Evolutionary conservation across 2,888 invertebrate genomes (phyloP), one percentile per base, ranked within the genome.

Genomic region (Brachycybe producta): DNA sequence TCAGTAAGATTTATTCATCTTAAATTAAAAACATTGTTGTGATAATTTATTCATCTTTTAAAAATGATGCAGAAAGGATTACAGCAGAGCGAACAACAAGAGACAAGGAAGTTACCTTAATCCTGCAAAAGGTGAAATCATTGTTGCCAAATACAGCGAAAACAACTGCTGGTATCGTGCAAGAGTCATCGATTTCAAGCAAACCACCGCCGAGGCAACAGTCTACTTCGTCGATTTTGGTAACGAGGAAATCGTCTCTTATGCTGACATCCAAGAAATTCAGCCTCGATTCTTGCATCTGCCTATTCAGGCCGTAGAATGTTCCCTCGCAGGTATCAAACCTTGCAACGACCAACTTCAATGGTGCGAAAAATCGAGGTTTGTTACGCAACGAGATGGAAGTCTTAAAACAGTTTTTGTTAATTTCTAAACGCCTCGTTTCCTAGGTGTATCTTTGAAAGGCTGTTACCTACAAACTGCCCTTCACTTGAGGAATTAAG

Each of bases 151-250:
- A 48, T 62, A 56, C 48, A 35, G 34, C 2, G 42, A 52, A 7
- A 62, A 62, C 54, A 39, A 54, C 2, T 36, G 52, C 23, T 65
- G 62, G 64, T 65, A 64, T 49, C 59, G 67, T 45, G 65, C 61
- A 4, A 58, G 48, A 23, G 48, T 35, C 8, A 36, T 34, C 17
- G 24, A 24, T 19, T 24, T 35, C n/a, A 34, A 49, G 26, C 27
- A 17, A n/a, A 30, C 15, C 21, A 27, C 23, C 5, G 17, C 43
- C 32, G 13, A 26, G 7, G 23, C 23, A 21, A 21, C 34, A 52
- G 63, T 66, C 41, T 64, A 64, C 55, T 66, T 56, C 53, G 61
- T 66, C 21, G 67, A 67, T 56, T 66, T 60, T 57, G 67, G 66
- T 1, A 61, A 64, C 58, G 57, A 57, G 17, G 62, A 62, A 51